These are phyloP conservation scores for Meriones psammophilus DNA, from an alignment of 2,797 vertebrate species.

Conservation along the genomic window DNA sequence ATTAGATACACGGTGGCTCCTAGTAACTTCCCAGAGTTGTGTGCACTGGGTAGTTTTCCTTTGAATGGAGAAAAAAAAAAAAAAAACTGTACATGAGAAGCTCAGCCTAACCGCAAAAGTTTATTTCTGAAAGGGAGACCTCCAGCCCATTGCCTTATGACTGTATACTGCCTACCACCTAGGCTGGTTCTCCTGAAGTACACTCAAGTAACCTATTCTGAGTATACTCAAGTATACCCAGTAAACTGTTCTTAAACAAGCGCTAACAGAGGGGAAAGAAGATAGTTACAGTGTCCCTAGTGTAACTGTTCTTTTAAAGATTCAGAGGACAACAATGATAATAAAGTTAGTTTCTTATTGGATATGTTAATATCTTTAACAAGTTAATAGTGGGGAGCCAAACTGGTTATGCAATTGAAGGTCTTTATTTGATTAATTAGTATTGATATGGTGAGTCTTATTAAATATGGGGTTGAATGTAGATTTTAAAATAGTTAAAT, in stretches of 20 bases:
- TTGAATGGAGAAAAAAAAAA: not conserved
- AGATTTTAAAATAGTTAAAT: not conserved
- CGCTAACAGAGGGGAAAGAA: not conserved
- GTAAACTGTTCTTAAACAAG: not conserved
- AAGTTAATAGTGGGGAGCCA: not conserved
- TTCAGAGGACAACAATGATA: not conserved
- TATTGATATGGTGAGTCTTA: not conserved
- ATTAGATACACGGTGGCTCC: not conserved
- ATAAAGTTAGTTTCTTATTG: not conserved
- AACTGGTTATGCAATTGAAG: not conserved
- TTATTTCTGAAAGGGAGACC: not conserved
- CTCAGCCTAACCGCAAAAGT: not conserved
- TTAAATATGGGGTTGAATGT: not conserved
- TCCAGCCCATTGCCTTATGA: too few relatives aligned
- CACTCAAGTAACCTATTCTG: too few relatives aligned
- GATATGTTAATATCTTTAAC: conserved; percentile 3
- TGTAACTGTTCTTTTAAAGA: not conserved
- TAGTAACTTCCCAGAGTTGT: not conserved
- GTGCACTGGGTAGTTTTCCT: not conserved
- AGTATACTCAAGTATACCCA: not conserved
- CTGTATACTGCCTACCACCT: not conserved
- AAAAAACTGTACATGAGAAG: not conserved
- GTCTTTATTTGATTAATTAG: conserved; percentile 28
- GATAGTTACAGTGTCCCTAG: not conserved
- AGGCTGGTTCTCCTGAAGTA: not conserved